Conservation (phyloP, 2,797 vertebrate genomes). For the Rhadinocentrus ornatus region DNA sequence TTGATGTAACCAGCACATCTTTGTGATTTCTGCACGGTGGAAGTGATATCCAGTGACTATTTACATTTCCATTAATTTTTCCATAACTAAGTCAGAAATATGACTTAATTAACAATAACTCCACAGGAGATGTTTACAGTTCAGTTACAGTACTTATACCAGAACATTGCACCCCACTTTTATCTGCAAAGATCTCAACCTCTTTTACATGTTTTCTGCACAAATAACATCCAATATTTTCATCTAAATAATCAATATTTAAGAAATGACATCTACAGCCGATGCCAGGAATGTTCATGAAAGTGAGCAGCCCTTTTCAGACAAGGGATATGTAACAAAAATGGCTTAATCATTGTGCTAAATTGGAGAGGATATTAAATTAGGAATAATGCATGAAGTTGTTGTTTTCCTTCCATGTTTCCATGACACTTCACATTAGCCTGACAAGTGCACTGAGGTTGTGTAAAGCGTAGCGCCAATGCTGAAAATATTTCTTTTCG, state of each 20-base stretch:
- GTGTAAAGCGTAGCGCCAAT: neutral
- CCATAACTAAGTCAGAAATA: neutral
- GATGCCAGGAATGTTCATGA: neutral
- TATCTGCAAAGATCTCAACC: neutral
- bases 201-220: neutral
- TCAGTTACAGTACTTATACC: neutral
- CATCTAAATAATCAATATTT: neutral
- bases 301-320: neutral
- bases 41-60: conserved; percentile 3
- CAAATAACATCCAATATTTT: neutral
- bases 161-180: neutral
- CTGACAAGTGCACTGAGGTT: neutral
- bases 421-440: neutral
- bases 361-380: neutral
- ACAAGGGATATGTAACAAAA: neutral
- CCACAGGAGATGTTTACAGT: conserved; percentile 20
- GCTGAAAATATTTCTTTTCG: neutral
- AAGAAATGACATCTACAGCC: neutral
- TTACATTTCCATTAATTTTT: conserved; percentile 3
- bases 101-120: conserved; percentile 1
- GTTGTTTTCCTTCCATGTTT: neutral
- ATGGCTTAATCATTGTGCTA: neutral
- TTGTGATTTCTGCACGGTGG: neutral
- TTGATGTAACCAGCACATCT: conserved; percentile 57
- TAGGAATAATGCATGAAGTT: neutral